Evolutionary conservation across 2,113 vertebrate species (phyloP), one percentile per base, ranked within the genome.

Genomic region (Pangasianodon gigas): DNA sequence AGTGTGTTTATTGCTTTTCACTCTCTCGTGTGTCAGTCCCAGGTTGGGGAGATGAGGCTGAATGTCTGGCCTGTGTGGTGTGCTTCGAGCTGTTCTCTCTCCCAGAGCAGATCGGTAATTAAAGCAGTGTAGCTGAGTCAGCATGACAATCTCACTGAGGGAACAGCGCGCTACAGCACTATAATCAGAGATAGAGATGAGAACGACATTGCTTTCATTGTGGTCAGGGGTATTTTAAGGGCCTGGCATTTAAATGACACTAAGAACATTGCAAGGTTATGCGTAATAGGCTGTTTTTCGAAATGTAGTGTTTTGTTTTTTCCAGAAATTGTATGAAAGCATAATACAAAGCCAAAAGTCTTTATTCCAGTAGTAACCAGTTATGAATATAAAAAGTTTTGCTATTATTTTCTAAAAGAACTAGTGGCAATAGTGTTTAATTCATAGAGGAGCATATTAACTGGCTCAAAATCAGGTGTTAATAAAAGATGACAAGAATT

Each of bases 1-100:
- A 95, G 93, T 74, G 89, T 91, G 54, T 94, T 96, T 96, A 96
- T 96, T 96, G 94, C 95, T 93, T 92, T 93, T 93, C 89, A 80
- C 90, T 89, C 88, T 85, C 69, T 87, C 41, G 85, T 85, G 91
- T 91, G 91, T 93, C 90, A 67, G 92, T 94, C 92, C 92, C 92
- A n/a, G 88, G 93, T 92, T 95, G 93, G 88, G 92, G 92, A 94
- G 93, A 94, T 93, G 93, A 93, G 48, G 77, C 81, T 82, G 89
- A 75, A 85, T 74, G 89, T 90, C 67, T 80, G 88, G 84, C 56
- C 60, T 84, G 94, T 94, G 94, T 94, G 95, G 41, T 91, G 79
- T 84, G 79, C 81, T 71, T 88, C 60, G 44, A 58, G 58, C 75
- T 87, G 62, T 69, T 62, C 65, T 83, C 58, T 87, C 56, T 91